These are phyloP conservation scores for Sphyrna mokarran DNA, from an alignment of 2,113 vertebrate genomes.

Conservation along the genomic window DNA sequence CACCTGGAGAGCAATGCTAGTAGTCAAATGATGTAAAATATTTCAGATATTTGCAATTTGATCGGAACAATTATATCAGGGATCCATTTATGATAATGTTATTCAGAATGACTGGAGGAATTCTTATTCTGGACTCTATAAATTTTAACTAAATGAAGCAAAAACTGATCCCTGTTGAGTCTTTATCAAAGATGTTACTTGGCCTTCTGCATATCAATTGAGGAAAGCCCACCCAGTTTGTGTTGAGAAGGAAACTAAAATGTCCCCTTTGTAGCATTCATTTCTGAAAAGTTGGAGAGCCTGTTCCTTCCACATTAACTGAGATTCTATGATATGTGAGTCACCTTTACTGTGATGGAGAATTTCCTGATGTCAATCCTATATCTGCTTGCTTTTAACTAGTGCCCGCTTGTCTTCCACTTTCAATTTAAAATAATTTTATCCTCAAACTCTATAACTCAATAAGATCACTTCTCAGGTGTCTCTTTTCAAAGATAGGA, in stretches of 20 bases:
- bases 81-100: neutral
- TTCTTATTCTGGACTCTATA: no score
- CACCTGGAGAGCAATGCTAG: neutral
- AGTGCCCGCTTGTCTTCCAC: neutral
- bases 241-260: no score
- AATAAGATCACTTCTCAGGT: neutral
- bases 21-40: neutral
- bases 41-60: neutral
- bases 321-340: neutral
- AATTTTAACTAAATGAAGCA: no score
- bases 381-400: neutral
- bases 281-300: neutral
- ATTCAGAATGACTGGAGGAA: neutral
- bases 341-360: neutral
- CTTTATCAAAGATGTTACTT: no score
- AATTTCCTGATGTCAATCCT: neutral
- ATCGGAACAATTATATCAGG: neutral
- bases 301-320: neutral
- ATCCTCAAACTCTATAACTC: neutral
- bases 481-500: neutral
- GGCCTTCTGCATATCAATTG: no score
- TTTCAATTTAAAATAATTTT: neutral
- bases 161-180: no score
- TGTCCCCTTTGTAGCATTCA: neutral
- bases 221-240: no score